Conservation (phyloP, 2,888 invertebrate genomes). For the Euclidia mi region DNA sequence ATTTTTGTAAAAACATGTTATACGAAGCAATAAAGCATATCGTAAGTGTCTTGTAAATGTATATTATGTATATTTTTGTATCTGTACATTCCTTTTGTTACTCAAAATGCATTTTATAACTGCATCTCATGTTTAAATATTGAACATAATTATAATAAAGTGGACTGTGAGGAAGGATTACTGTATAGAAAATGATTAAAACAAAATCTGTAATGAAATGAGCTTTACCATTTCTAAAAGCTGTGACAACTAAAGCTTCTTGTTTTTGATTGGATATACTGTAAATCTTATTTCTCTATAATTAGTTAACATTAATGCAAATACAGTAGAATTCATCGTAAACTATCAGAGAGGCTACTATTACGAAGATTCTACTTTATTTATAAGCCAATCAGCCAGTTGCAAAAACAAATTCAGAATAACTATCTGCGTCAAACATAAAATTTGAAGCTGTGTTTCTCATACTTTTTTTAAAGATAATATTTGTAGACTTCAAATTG, state of each 20-base stretch:
- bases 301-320: constrained; percentile 3
- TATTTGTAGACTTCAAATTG: too few relatives aligned
- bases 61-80: constrained; percentile 31
- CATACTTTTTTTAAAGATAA: too few relatives aligned
- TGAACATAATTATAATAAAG: too few relatives aligned
- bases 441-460: too few relatives aligned
- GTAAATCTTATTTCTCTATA: too few relatives aligned
- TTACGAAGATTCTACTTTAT: constrained; percentile 27
- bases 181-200: background rate
- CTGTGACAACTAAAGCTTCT: too few relatives aligned
- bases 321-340: constrained; percentile 3
- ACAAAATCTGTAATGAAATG: too few relatives aligned
- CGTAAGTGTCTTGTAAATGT: constrained; percentile 43
- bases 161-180: constrained; percentile 1
- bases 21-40: constrained; percentile 35
- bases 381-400: constrained; percentile 6
- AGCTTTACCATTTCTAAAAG: too few relatives aligned
- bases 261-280: too few relatives aligned
- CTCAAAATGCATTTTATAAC: constrained; percentile 28
- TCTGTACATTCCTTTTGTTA: constrained; percentile 43
- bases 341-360: constrained; percentile 34
- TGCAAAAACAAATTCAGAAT: too few relatives aligned
- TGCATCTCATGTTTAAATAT: constrained; percentile 8
- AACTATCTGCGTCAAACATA: too few relatives aligned
- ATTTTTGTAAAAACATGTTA: constrained; percentile 20